These are phyloP conservation scores for Mohoua ochrocephala DNA, from an alignment of 2,113 vertebrate genomes.

Conservation along the genomic window DNA sequence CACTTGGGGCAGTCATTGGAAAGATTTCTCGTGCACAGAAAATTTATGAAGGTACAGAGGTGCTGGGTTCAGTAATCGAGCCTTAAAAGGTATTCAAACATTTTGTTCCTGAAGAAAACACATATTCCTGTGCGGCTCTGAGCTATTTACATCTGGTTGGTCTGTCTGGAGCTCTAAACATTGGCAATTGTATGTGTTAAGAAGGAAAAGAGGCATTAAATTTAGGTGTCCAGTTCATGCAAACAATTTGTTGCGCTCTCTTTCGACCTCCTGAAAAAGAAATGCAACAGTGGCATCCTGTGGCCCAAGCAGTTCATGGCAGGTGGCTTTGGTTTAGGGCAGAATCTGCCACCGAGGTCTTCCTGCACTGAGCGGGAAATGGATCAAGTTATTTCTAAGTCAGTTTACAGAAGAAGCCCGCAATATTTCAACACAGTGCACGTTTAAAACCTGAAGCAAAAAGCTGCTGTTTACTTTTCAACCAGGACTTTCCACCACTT, in stretches of 20 bases:
- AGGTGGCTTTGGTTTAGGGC: neutral
- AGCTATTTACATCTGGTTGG: neutral
- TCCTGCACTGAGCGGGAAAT: rapidly evolving
- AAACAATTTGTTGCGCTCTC: neutral
- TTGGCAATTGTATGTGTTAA: neutral
- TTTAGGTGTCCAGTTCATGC: neutral
- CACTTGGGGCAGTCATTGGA: neutral
- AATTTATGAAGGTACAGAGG: neutral
- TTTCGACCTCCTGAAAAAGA: slow-evolving; percentile 19
- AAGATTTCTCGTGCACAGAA: neutral
- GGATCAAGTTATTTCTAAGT: neutral
- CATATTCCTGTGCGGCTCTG: neutral
- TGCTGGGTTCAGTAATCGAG: neutral
- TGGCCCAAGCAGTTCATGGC: slow-evolving; percentile 58
- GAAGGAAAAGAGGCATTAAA: neutral
- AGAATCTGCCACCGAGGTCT: neutral
- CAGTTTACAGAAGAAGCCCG: neutral
- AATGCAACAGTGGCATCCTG: slow-evolving; percentile 70
- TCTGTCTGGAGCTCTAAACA: neutral
- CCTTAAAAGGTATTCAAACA: slow-evolving; percentile 34
- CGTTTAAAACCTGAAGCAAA: neutral
- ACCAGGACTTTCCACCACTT: neutral
- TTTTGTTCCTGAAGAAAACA: slow-evolving; percentile 11
- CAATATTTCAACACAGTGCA: neutral
- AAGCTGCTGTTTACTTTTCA: neutral